A percentile compares a stretch with the other conserved stretches of the same genome.
These are phyloP conservation scores for Eupithecia subumbrata DNA, from an alignment of 2,888 invertebrate species.

Conservation along the genomic window DNA sequence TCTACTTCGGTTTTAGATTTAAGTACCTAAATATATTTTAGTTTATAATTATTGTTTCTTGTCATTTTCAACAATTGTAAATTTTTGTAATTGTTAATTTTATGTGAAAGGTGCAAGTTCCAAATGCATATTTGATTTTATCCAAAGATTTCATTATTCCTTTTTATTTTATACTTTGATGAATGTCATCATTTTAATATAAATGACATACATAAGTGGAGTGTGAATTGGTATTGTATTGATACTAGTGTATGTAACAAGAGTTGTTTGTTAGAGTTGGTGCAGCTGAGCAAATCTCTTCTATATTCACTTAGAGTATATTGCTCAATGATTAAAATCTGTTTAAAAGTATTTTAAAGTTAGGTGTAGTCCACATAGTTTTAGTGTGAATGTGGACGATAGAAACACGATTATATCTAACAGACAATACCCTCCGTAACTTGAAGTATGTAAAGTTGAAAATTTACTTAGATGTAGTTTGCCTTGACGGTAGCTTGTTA, in stretches of 20 bases:
- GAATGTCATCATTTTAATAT: slow-evolving; percentile 64
- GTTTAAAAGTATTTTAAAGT: slow-evolving; percentile 79
- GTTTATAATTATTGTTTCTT: slow-evolving; percentile 71
- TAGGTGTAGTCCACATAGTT: slow-evolving; percentile 77
- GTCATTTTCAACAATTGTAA: slow-evolving; percentile 69
- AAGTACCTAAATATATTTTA: slow-evolving; percentile 68
- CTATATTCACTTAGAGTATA: slow-evolving; percentile 81
- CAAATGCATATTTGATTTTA: slow-evolving; percentile 80
- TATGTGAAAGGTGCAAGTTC: slow-evolving; percentile 79
- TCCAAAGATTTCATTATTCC: slow-evolving; percentile 81
- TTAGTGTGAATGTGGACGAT: slow-evolving; percentile 73
- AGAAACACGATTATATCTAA: slow-evolving; percentile 76
- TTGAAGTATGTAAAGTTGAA: slow-evolving; percentile 73
- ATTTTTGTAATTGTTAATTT: slow-evolving; percentile 64
- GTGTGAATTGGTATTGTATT: slow-evolving; percentile 78
- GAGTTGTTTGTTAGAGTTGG: slow-evolving; percentile 80
- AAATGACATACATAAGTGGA: slow-evolving; percentile 82
- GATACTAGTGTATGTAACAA: slow-evolving; percentile 73
- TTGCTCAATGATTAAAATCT: slow-evolving; percentile 83
- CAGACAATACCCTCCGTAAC: slow-evolving; percentile 84
- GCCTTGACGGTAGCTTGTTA: slow-evolving; percentile 73
- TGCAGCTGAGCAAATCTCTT: slow-evolving; percentile 84
- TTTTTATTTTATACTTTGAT: slow-evolving; percentile 62
- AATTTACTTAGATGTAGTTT: slow-evolving; percentile 81
- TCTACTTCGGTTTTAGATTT: slow-evolving; percentile 77